These are phyloP conservation scores for Tympanoctomys barrerae DNA, from an alignment of 2,797 vertebrate species.

Conservation along the genomic window DNA sequence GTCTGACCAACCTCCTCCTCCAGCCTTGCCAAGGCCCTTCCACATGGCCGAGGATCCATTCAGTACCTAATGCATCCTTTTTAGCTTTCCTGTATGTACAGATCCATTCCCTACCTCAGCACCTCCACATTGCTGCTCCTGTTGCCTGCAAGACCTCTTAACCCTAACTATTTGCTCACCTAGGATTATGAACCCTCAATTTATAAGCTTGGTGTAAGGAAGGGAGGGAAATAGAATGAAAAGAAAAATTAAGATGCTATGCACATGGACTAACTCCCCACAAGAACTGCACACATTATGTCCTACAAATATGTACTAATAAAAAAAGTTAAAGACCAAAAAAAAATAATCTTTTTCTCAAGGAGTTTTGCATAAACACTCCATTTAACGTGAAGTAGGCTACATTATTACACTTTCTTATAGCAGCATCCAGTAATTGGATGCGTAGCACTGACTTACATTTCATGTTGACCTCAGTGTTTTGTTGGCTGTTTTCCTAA, in stretches of 20 bases:
- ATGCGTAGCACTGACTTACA: not conserved
- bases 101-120: not conserved
- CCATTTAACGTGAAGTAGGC: not conserved
- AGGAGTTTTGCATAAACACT: not conserved
- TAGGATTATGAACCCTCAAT: not conserved
- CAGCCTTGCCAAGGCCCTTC: not conserved
- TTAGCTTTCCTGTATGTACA: not conserved
- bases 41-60: not conserved
- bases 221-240: not conserved
- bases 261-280: not conserved
- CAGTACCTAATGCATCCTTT: not conserved
- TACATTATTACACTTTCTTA: not conserved
- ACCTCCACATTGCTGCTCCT: not conserved
- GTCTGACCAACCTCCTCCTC: not conserved
- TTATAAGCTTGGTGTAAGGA: not conserved
- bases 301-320: not conserved
- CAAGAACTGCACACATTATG: not conserved
- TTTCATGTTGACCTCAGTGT: not conserved
- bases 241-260: not conserved
- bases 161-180: not conserved
- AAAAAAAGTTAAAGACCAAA: not conserved
- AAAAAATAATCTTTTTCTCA: conserved; percentile 17
- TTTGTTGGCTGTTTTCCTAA: not conserved
- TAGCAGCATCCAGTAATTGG: conserved; percentile 28
- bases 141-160: not conserved